A percentile compares a stretch with the other conserved stretches of the same genome.
Evolutionary conservation across 2,113 vertebrate genomes (phyloP).

Genomic region (Ahaetulla prasina): DNA sequence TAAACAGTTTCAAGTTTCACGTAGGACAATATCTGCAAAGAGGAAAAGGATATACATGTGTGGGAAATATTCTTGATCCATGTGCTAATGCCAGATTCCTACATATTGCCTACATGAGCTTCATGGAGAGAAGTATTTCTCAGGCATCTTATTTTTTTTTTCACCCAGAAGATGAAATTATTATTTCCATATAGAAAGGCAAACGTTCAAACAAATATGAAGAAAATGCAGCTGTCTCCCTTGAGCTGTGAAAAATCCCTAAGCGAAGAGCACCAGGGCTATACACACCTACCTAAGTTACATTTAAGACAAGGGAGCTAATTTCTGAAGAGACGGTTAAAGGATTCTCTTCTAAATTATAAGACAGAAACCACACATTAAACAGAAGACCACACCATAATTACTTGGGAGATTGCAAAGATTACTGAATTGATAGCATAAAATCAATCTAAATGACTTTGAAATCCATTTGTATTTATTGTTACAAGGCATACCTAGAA

Average conservation of each 20-base stretch:
- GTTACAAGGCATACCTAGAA: neutral
- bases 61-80: neutral
- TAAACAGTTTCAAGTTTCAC: neutral
- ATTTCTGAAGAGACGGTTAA: neutral
- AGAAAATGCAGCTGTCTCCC: neutral
- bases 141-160: neutral
- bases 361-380: neutral
- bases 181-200: neutral
- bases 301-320: neutral
- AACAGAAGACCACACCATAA: neutral
- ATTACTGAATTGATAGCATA: neutral
- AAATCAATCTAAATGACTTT: neutral
- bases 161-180: neutral
- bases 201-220: neutral
- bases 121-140: neutral
- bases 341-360: neutral
- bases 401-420: neutral
- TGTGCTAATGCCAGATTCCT: neutral
- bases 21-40: neutral
- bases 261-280: neutral
- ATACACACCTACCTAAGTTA: neutral
- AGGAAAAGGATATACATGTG: neutral
- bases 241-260: neutral
- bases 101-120: neutral
- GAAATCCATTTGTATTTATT: neutral